Conservation (phyloP, 2,113 vertebrate species). For the Ailurus styani region DNA sequence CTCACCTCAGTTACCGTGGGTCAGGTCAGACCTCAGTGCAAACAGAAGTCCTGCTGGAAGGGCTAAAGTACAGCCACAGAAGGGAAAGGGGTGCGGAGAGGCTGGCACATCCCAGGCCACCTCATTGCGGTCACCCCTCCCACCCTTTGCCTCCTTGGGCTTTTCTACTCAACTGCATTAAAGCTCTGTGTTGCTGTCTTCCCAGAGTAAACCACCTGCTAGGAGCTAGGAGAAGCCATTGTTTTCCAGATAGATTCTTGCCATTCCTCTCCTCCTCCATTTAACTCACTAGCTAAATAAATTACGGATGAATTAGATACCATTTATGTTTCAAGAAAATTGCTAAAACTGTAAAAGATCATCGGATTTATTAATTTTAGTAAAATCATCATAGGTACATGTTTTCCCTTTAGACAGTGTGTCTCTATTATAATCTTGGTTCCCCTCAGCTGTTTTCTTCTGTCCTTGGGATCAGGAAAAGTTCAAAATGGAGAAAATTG, state of each 20-base stretch:
- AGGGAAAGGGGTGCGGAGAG: background rate
- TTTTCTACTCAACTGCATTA: background rate
- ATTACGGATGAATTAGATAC: slow-evolving; percentile 59
- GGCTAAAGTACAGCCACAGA: background rate
- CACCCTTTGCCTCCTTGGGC: background rate
- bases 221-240: background rate
- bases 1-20: background rate
- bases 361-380: slow-evolving; percentile 67
- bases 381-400: slow-evolving; percentile 47
- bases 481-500: slow-evolving; percentile 29
- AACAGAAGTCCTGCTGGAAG: background rate
- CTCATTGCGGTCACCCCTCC: no score
- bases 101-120: background rate
- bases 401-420: slow-evolving; percentile 28
- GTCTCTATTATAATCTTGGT: slow-evolving; percentile 28
- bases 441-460: slow-evolving; percentile 4
- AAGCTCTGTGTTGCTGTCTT: slow-evolving; percentile 14
- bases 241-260: slow-evolving; percentile 35
- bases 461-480: slow-evolving; percentile 28
- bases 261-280: background rate
- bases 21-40: background rate
- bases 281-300: slow-evolving; percentile 66
- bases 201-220: slow-evolving; percentile 47
- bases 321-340: slow-evolving; percentile 63
- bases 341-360: slow-evolving; percentile 58